Percentiles rank a stretch among this genome's conserved stretches.
These are phyloP conservation scores for Pyrrhosoma nymphula DNA, from an alignment of 2,888 invertebrate genomes.

Conservation along the genomic window DNA sequence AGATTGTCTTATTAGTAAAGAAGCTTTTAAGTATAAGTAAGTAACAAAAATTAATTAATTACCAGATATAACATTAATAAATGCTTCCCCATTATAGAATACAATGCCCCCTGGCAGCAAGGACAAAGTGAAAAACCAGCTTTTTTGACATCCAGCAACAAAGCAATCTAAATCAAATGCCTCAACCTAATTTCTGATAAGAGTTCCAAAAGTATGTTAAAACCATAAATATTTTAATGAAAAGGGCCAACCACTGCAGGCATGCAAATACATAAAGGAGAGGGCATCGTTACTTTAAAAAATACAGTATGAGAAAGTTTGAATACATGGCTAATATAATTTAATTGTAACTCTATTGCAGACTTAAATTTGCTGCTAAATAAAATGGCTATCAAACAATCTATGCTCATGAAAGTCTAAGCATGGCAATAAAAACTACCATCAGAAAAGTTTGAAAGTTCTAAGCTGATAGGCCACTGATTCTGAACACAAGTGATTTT, in stretches of 20 bases:
- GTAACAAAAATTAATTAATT: not conserved
- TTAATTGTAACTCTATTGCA: not conserved
- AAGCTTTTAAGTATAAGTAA: not conserved
- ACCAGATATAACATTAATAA: not conserved
- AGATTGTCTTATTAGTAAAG: not conserved
- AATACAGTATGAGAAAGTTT: not conserved
- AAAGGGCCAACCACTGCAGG: not conserved
- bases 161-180: not conserved
- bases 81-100: not conserved
- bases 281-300: not conserved
- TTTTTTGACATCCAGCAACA: not conserved
- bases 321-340: not conserved
- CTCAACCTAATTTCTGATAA: not conserved
- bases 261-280: not conserved
- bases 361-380: not conserved
- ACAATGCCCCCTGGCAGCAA: not conserved
- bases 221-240: not conserved
- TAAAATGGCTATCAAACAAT: not conserved
- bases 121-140: conserved; percentile 37
- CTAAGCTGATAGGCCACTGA: not conserved
- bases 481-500: not conserved
- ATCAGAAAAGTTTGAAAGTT: not conserved
- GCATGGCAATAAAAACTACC: not conserved
- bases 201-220: not conserved
- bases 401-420: not conserved